A percentile compares a stretch with the other conserved stretches of the same genome.
Evolutionary conservation across 2,113 vertebrate genomes (phyloP).

Genomic region (Trinectes maculatus): DNA sequence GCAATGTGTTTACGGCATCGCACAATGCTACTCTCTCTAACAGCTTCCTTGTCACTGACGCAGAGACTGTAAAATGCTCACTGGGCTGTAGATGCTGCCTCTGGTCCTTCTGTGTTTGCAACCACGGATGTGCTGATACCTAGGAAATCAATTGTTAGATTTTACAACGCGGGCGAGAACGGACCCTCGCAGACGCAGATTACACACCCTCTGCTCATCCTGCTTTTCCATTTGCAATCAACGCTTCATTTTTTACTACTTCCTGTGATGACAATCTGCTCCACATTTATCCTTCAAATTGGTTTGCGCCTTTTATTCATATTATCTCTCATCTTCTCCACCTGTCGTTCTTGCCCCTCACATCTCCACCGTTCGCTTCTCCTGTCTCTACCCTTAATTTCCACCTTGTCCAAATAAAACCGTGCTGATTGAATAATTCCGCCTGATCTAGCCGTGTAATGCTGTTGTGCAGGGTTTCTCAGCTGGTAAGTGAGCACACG

Average conservation of each 20-base stretch:
- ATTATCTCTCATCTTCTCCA: neutral
- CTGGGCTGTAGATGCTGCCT: conserved; percentile 20
- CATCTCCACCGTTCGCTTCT: neutral
- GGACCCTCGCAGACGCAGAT: neutral
- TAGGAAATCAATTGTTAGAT: conserved; percentile 17
- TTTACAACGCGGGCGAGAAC: neutral
- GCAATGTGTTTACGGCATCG: conserved; percentile 63
- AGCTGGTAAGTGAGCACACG: no score
- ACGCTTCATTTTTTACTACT: neutral
- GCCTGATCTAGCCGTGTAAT: conserved; percentile 50
- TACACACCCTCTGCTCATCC: neutral
- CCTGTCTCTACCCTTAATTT: neutral
- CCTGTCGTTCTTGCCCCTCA: neutral
- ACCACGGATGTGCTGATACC: neutral
- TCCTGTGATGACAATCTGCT: neutral
- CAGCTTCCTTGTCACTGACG: conserved; percentile 54
- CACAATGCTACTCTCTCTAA: conserved; percentile 60
- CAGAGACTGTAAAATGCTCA: conserved; percentile 55
- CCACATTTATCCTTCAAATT: neutral
- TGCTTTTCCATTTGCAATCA: neutral
- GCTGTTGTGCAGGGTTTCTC: no score
- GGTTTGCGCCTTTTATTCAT: conserved; percentile 9
- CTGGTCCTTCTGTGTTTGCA: conserved; percentile 30
- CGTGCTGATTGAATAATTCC: conserved; percentile 34
- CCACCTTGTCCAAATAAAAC: conserved; percentile 15